These are phyloP conservation scores for Boleophthalmus pectinirostris DNA, from an alignment of 2,113 vertebrate species.

Conservation along the genomic window DNA sequence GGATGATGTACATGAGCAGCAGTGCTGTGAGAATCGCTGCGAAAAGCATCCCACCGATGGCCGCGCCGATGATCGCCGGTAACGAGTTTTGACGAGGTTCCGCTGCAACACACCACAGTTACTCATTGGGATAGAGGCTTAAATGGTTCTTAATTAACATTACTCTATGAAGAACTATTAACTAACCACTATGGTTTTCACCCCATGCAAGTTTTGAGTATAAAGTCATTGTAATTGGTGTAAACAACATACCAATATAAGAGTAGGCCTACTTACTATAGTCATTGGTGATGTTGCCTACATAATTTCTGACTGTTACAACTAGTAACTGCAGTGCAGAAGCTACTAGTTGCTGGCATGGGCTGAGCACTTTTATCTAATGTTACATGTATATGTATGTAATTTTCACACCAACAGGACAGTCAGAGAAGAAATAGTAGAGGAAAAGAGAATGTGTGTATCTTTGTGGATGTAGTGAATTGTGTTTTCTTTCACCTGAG, in stretches of 20 bases:
- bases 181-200: not conserved
- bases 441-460: constrained; percentile 21
- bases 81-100: constrained; percentile 79
- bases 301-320: not conserved
- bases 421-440: constrained; percentile 27
- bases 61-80: constrained; percentile 84
- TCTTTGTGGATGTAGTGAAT: constrained; percentile 11
- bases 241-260: not conserved
- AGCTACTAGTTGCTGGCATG: not conserved
- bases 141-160: not conserved
- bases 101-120: constrained; percentile 77
- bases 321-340: not conserved
- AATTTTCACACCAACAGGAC: constrained; percentile 31
- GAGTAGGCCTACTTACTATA: no score
- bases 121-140: constrained; percentile 47
- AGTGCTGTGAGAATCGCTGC: constrained; percentile 74
- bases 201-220: not conserved
- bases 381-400: not conserved
- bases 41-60: constrained; percentile 81
- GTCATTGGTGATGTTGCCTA: not conserved
- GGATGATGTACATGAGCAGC: constrained; percentile 79
- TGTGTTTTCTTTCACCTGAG: constrained; percentile 74
- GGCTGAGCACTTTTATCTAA: constrained; percentile 35
- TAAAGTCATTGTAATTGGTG: not conserved
- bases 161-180: not conserved